phyloP scores from a whole-genome alignment of 1,140 invertebrate genomes.

The Lepidurus arcticus region DNA sequence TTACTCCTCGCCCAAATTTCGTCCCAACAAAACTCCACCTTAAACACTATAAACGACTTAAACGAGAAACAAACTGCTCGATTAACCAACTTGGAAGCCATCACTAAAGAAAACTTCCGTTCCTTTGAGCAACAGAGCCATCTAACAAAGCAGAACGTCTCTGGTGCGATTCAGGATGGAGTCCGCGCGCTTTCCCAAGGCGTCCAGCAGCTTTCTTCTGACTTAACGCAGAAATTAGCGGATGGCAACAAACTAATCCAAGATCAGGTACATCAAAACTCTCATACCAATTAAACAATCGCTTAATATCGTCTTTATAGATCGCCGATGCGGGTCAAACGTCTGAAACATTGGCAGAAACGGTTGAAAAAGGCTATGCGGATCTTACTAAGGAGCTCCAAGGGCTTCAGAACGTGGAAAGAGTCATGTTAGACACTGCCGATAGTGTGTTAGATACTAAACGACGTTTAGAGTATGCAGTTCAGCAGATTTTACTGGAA shows the following conservation, averaged over 20 bases:
- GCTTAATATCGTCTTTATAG: constrained; percentile 5
- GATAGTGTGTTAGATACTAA: constrained; percentile 79
- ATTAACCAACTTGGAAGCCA: constrained; percentile 3
- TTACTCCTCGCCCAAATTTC: not conserved
- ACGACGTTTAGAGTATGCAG: constrained; percentile 73
- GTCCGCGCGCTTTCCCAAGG: constrained; percentile 1
- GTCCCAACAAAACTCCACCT: not conserved
- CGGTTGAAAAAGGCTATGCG: constrained; percentile 54
- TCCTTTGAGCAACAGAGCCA: not conserved
- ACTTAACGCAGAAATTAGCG: not conserved
- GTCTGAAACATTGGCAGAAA: constrained; percentile 50
- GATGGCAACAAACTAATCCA: constrained; percentile 32
- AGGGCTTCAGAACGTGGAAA: constrained; percentile 64
- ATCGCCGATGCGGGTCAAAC: constrained; percentile 51
- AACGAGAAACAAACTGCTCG: not conserved
- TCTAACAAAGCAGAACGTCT: not conserved
- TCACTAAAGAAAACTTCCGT: not conserved
- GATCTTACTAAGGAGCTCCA: constrained; percentile 52
- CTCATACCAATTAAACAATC: not conserved
- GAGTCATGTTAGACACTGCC: constrained; percentile 72
- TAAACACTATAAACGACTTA: not conserved
- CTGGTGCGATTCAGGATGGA: not conserved
- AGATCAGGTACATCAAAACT: constrained; percentile 29
- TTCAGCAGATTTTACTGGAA: constrained; percentile 76
- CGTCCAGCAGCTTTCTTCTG: not conserved